A percentile compares a stretch with the other conserved stretches of the same genome.
These are phyloP conservation scores for Agrochola litura DNA, from an alignment of 2,888 invertebrate species.

Conservation along the genomic window DNA sequence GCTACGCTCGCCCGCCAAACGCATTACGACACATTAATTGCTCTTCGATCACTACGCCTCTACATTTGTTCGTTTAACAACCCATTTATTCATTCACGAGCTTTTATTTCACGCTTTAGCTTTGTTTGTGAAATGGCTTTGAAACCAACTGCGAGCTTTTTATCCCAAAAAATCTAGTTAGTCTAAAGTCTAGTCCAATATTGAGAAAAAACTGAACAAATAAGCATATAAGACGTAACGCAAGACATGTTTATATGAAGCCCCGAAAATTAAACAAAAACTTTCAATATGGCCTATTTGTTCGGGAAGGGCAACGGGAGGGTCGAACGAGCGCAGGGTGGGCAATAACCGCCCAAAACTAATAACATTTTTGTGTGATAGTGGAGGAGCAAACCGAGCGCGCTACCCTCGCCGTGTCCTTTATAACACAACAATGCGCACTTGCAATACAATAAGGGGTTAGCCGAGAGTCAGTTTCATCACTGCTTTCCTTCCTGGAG, in stretches of 20 bases:
- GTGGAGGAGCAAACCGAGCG: conserved; percentile 83
- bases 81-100: conserved; percentile 21
- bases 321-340: conserved; percentile 81
- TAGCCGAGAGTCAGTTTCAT: conserved; percentile 78
- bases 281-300: conserved; percentile 82
- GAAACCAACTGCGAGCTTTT: background rate
- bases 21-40: conserved; percentile 83
- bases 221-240: conserved; percentile 41
- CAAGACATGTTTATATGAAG: conserved; percentile 54
- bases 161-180: background rate
- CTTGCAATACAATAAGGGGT: conserved; percentile 85
- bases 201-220: conserved; percentile 28
- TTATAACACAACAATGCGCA: conserved; percentile 86
- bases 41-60: conserved; percentile 76
- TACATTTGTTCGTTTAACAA: conserved; percentile 73
- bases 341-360: conserved; percentile 89
- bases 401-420: conserved; percentile 81
- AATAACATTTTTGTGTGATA: conserved; percentile 90
- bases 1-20: conserved; percentile 68
- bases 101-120: conserved; percentile 35
- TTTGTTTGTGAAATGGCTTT: conserved; percentile 6
- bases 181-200: background rate
- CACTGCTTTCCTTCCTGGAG: conserved; percentile 74
- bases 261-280: conserved; percentile 76
- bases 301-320: conserved; percentile 78